A percentile compares a stretch with the other conserved stretches of the same genome.
Evolutionary conservation across 1,140 invertebrate genomes (phyloP).

Genomic region (Nomia melanderi): DNA sequence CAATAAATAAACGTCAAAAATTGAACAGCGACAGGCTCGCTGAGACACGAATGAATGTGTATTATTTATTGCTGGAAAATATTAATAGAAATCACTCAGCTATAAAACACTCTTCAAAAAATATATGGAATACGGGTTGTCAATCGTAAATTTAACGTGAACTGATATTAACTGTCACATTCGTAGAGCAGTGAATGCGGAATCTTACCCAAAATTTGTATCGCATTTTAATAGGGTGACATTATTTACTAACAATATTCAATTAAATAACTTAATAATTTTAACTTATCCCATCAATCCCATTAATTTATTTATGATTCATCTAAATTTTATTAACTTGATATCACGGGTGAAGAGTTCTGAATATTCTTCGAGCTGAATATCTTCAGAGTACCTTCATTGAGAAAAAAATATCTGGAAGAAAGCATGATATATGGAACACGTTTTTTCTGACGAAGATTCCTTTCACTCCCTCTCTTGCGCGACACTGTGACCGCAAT

Average conservation of each 20-base stretch:
- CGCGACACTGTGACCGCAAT: slow-evolving; percentile 15
- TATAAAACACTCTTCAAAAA: not conserved
- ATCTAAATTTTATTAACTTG: no score
- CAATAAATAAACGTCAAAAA: not conserved
- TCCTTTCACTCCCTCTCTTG: not conserved
- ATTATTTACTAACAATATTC: no score
- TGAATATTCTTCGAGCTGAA: no score
- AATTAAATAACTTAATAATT: no score
- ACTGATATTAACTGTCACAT: not conserved
- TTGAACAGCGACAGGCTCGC: not conserved
- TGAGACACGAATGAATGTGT: not conserved
- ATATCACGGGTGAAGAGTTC: no score
- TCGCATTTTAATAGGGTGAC: no score
- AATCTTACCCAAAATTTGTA: not conserved
- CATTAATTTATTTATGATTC: no score
- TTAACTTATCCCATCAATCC: no score
- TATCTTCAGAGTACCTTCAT: not conserved
- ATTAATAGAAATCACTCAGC: not conserved
- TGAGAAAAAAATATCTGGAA: not conserved
- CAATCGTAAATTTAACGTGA: not conserved
- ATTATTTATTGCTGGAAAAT: not conserved
- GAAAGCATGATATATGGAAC: no score
- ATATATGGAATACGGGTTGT: not conserved
- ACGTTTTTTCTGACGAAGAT: not conserved
- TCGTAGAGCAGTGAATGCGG: not conserved